Evolutionary conservation across 2,113 vertebrate species (phyloP), one percentile per base, ranked within the genome.

Genomic region (Xiphophorus hellerii): DNA sequence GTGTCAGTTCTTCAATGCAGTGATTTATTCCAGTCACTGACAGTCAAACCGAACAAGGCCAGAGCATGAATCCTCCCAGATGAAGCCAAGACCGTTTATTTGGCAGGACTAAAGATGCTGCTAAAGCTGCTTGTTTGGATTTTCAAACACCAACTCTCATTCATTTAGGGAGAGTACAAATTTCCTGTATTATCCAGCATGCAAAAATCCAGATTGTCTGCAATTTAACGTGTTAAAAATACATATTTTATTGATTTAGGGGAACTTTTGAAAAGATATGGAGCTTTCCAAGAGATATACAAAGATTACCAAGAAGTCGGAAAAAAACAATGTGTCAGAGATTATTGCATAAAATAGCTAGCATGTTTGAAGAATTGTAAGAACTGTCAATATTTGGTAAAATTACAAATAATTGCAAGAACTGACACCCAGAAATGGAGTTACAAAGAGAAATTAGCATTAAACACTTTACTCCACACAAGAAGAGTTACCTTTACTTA

Each of bases 21-120:
- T 76, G 83, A 86, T 86, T 86, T 87, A 87, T 71, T 72, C 31
- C 31, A 29, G 74, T 69, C 72, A 87, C 90, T 86, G 81, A 83
- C 80, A 80, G 76, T 82, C 80, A 51, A 58, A 73, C 65, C 22
- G 71, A 70, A 76, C 82, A 71, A 86, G 80, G 84, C 84, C 82
- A 69, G 74, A 77, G 48, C 74, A 61, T 15, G 37, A 81, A 83
- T 74, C 74, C 76, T 64, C 68, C 64, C 81, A 66, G 39, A 89
- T 61, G 77, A 76, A 62, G 44, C 54, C 22, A 3, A 61, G 73
- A 89, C 80, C 71, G 69, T 72, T 85, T 86, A 77, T 86, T 83
- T 77, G 62, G 76, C 74, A 68, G 73, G 62, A 69, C 65, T 75
- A 30, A 80, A 71, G 70, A 78, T 31, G 69, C 29, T 60, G 74